These are phyloP conservation scores for Haplotaxodon microlepis DNA, from an alignment of 2,113 vertebrate species.

Conservation along the genomic window DNA sequence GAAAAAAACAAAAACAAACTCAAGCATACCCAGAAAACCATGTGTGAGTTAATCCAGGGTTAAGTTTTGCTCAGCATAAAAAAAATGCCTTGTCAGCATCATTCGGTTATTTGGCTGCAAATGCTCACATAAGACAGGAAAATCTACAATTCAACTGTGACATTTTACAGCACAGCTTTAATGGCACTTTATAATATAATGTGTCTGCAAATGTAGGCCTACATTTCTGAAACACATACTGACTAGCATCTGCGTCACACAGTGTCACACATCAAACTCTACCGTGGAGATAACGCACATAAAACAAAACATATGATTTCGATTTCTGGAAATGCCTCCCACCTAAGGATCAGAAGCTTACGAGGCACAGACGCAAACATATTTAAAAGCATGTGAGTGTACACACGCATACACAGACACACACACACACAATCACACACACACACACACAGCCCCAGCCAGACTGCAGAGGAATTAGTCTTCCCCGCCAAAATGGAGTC, in stretches of 20 bases:
- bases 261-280: not conserved
- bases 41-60: not conserved
- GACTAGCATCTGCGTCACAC: not conserved
- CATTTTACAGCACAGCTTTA: not conserved
- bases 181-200: not conserved
- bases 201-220: not conserved
- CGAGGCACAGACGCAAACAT: not conserved
- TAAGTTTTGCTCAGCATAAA: not conserved
- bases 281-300: not conserved
- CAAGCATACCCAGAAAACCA: not conserved
- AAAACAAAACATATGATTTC: not conserved
- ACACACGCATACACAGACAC: not conserved
- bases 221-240: not conserved
- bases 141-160: not conserved
- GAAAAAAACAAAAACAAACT: not conserved
- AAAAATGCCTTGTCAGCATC: not conserved
- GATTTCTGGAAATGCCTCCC: not conserved
- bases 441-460: not conserved
- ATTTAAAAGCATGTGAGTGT: not conserved
- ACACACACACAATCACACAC: not conserved
- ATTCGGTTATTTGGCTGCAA: not conserved
- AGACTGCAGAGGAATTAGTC: conserved; percentile 45
- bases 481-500: conserved; percentile 47
- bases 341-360: not conserved
- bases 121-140: not conserved